Base-by-base conservation (phyloP, 2,113 vertebrate genomes). In the Saimiri boliviensis region DNA sequence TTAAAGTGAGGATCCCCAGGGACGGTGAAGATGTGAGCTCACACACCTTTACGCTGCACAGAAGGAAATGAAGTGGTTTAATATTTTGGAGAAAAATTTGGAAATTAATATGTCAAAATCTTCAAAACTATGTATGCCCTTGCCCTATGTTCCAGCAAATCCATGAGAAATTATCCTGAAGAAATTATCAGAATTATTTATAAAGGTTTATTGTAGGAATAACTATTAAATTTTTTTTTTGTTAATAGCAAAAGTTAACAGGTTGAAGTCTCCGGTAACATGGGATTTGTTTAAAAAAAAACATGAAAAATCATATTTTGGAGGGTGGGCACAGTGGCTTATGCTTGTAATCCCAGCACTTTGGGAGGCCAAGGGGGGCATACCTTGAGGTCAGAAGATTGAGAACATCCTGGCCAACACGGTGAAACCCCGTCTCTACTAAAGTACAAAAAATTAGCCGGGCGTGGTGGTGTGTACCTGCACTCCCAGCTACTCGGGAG, bases 141-240 rank as follows among this genome's bases (percentile, higher is more conserved):
- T 83, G 74, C 3, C 60, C 16, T 54, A 32, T 92, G 88, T 74
- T 23, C n/a, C 27, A 82, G 42, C 42, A 81, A 93, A 47, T 86
- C 68, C 14, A 68, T 83, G 60, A 76, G 60, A 35, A 83, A 89
- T 92, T 73, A 56, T 52, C 30, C 54, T 47, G 30, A 92, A 56
- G 47, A 89, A 63, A 63, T 54, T 32, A 85, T 63, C n/a, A 80
- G 60, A 85, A 49, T 68, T 68, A 88, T 80, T 58, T 40, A 94
- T 40, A 68, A 87, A 86, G 12, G 9, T 70, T 47, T 92, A 63
- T 45, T 54, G 4, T n/a, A 60, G 20, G 30, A 86, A 40, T 70
- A 80, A 95, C 84, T 23, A 49, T 27, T 42, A 32, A 86, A 79
- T 14, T 4, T 73, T 76, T 63, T 27, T 77, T 74, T 52, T n/a